A percentile compares a stretch with the other conserved stretches of the same genome.
These are phyloP conservation scores for Oncopodura yosiiana DNA, from an alignment of 1,140 invertebrate species.

Conservation along the genomic window DNA sequence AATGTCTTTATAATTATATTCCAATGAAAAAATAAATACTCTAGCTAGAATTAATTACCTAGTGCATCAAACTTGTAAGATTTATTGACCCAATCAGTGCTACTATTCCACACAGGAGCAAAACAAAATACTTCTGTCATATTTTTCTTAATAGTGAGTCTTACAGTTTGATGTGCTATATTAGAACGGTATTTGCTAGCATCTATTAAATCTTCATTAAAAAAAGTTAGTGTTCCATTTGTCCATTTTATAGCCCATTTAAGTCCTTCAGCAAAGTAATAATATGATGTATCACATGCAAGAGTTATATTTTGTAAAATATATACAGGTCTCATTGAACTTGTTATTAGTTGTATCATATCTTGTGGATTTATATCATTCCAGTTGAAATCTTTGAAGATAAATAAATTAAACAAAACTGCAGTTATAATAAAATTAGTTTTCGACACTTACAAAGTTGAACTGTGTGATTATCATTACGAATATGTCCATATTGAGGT, in stretches of 20 bases:
- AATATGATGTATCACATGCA: slow-evolving; percentile 24
- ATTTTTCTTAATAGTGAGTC: slow-evolving; percentile 1
- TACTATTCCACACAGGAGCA: slow-evolving; percentile 28
- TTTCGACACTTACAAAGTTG: no score
- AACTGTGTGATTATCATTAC: neutral
- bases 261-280: slow-evolving; percentile 26
- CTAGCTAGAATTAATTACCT: neutral
- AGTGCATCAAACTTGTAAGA: neutral
- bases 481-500: neutral
- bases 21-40: no score
- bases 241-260: slow-evolving; percentile 23
- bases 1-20: no score
- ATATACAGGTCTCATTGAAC: slow-evolving; percentile 2
- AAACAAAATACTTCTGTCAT: slow-evolving; percentile 21
- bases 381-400: slow-evolving; percentile 28
- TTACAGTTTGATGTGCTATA: slow-evolving; percentile 7
- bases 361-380: slow-evolving; percentile 18
- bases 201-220: slow-evolving; percentile 1
- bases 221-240: slow-evolving; percentile 14
- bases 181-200: neutral
- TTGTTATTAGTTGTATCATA: slow-evolving; percentile 4
- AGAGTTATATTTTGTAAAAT: slow-evolving; percentile 18
- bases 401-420: no score
- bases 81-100: slow-evolving; percentile 26
- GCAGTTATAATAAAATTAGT: no score